These are phyloP conservation scores for Leptobrachium leishanense DNA, from an alignment of 2,113 vertebrate genomes.

Conservation along the genomic window DNA sequence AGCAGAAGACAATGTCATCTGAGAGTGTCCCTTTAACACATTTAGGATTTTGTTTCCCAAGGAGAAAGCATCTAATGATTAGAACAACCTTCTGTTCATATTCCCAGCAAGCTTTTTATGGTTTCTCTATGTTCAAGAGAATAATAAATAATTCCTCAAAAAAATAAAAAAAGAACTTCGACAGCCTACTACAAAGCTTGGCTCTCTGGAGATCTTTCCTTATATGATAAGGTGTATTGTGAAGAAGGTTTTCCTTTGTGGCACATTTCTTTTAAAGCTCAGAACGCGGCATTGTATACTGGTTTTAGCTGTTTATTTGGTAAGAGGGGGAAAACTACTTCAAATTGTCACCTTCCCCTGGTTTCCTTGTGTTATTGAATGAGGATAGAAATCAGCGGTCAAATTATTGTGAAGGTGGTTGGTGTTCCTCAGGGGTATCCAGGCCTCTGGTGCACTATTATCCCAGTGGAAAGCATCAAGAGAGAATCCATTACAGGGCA, in stretches of 20 bases:
- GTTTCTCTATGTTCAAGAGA: conserved; percentile 17
- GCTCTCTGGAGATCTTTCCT: conserved; percentile 36
- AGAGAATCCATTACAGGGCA: conserved; percentile 25
- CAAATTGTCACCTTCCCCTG: conserved; percentile 6
- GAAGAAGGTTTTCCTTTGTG: conserved; percentile 24
- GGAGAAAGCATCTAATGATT: too few species aligned
- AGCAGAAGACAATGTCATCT: too few species aligned
- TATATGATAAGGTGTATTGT: conserved; percentile 37
- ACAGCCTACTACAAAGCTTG: conserved; percentile 12
- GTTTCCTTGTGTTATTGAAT: conserved; percentile 11
- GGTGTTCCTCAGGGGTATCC: conserved; percentile 17
- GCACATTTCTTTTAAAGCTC: conserved; percentile 21
- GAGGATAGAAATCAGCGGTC: background rate
- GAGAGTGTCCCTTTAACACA: too few species aligned
- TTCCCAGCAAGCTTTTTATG: background rate
- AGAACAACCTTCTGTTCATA: too few species aligned
- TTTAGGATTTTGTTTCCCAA: too few species aligned
- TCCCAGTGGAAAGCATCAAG: conserved; percentile 22
- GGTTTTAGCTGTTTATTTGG: conserved; percentile 21
- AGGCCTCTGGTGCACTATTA: conserved; percentile 29
- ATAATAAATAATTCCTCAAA: conserved; percentile 32
- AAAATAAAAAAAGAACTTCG: conserved; percentile 17
- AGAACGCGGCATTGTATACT: background rate
- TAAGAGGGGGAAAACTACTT: conserved; percentile 10
- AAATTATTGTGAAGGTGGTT: conserved; percentile 22